phyloP scores from a whole-genome alignment of 2,113 vertebrate species.

The Fregata magnificens region DNA sequence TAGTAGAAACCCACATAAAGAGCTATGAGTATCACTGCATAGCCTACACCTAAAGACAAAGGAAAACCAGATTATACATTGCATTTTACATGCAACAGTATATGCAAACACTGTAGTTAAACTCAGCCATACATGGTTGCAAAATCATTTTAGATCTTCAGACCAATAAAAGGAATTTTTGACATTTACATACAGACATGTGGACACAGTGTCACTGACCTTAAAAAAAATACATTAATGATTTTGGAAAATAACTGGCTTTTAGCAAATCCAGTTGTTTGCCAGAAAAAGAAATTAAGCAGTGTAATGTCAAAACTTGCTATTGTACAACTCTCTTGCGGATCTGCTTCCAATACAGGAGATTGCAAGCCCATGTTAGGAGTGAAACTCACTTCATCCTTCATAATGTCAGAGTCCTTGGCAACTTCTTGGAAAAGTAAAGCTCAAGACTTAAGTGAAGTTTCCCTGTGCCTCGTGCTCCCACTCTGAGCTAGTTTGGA shows the following conservation, averaged over 20 bases:
- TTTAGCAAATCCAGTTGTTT: not conserved
- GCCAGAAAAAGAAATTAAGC: constrained; percentile 15
- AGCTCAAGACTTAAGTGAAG: not conserved
- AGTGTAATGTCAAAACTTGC: not conserved
- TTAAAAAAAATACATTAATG: not conserved
- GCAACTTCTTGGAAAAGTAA: constrained; percentile 39
- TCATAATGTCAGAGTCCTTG: constrained; percentile 3
- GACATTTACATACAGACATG: not conserved
- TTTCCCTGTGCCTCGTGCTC: not conserved
- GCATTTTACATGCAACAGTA: not conserved
- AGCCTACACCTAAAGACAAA: constrained; percentile 88
- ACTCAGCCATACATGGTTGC: not conserved
- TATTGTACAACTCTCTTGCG: not conserved
- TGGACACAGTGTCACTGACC: not conserved
- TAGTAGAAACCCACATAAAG: constrained; percentile 99
- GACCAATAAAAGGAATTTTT: not conserved
- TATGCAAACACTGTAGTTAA: not conserved
- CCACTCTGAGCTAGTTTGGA: not conserved
- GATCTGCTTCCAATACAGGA: constrained; percentile 8
- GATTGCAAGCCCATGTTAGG: constrained; percentile 20
- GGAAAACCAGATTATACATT: constrained; percentile 11
- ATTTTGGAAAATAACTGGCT: constrained; percentile 10
- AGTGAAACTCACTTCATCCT: constrained; percentile 9
- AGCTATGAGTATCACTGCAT: constrained; percentile 96
- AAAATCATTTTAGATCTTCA: not conserved